Evolutionary conservation across 2,888 invertebrate genomes (phyloP).

Genomic region (Andrena bucephala): DNA sequence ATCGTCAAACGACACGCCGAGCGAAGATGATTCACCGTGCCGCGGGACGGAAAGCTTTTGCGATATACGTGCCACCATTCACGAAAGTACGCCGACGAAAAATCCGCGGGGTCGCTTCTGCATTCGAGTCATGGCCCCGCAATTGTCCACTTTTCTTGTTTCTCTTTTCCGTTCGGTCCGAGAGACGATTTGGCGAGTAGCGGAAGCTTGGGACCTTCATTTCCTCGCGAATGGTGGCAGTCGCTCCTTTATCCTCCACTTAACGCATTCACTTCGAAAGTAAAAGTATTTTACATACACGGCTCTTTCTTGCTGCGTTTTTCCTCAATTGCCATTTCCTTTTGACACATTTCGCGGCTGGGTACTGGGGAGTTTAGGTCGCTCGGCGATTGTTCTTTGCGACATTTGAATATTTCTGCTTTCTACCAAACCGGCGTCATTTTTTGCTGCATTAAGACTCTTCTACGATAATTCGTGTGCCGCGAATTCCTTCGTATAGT

Average conservation of each 20-base stretch:
- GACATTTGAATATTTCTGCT: no score
- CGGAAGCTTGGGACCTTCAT: neutral
- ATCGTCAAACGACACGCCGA: slow-evolving; percentile 18
- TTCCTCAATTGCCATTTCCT: neutral
- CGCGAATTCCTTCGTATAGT: neutral
- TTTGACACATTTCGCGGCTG: neutral
- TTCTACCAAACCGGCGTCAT: no score
- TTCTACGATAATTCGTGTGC: neutral
- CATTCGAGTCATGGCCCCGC: no score
- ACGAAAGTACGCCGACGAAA: no score
- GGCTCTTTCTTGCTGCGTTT: neutral
- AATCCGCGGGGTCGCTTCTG: neutral
- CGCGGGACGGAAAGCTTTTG: neutral
- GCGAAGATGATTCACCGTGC: slow-evolving; percentile 21
- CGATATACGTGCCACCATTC: slow-evolving; percentile 5
- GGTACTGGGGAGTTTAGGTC: neutral
- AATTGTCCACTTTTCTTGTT: neutral
- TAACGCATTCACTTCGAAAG: slow-evolving; percentile 28
- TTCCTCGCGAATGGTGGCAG: neutral
- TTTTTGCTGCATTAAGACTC: neutral
- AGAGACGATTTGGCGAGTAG: neutral
- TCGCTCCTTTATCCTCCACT: neutral
- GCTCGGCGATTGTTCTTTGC: no score
- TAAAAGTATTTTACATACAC: slow-evolving; percentile 33
- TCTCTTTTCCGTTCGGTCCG: neutral